Evolutionary conservation across 2,797 vertebrate species (phyloP), one percentile per base, ranked within the genome.

Genomic region (Microcaecilia unicolor): DNA sequence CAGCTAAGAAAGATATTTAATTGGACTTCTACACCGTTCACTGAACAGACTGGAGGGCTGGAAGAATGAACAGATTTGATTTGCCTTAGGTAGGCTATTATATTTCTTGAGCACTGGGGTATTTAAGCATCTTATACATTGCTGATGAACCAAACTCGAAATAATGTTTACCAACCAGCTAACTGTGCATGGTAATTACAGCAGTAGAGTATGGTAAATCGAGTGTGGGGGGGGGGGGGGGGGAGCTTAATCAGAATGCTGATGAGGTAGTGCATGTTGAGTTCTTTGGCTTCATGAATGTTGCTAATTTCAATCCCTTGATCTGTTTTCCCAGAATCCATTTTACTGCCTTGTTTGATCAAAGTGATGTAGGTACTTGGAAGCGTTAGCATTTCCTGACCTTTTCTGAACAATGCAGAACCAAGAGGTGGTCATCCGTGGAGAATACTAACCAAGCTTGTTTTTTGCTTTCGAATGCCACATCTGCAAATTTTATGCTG

Each of bases 101-200:
- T 37, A n/a, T 55, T 37, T 31, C 44, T 58, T 38, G 21, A 28
- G 15, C 6, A 4, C 18, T 49, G 14, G 31, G 30, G 26, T 32
- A 34, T 50, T 57, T 34, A 52, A 44, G 36, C 23, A 38, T 1
- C 1, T 40, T 23, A 14, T 58, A 31, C 35, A 41, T 53, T 56
- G 18, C 33, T 28, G 16, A 29, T 12, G 9, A 21, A 12, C 1
- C 31, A 9, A 28, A 22, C 13, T 41, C 51, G 34, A 50, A 52
- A 29, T 43, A 15, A 14, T 35, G 14, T 26, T 42, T 22, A 28
- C 14, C 31, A 15, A 38, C 41, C 34, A 17, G 19, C 16, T 22
- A 21, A 31, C 31, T 36, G 19, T 30, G 22, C 40, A n/a, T n/a
- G 17, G 7, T 25, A 41, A 28, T 38, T 32, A 23, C 18, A 18